Evolutionary conservation across 2,888 invertebrate genomes (phyloP), one percentile per base, ranked within the genome.

Genomic region (Dynastes hyllus): DNA sequence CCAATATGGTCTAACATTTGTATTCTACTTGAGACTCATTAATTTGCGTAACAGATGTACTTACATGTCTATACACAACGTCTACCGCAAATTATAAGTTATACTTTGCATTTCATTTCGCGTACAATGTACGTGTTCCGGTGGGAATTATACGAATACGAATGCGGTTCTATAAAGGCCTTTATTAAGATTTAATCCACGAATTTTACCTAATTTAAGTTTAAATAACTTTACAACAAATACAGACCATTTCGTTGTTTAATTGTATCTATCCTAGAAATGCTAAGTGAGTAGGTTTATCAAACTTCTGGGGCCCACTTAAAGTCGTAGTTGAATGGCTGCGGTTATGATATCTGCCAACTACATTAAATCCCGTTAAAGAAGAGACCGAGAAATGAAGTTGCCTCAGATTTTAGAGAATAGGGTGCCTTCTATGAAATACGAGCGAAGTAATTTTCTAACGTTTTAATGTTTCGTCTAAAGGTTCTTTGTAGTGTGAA

Each of bases 121-220:
- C 22, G 6, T n/a, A 50, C 11, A 16, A 22, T 55, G 22, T 8
- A 55, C 55, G 6, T 3, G 55, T 22, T 58, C 22, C 9, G 22
- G 22, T 5, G 55, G 29, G 27, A 32, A 63, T 45, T 45, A 45
- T 8, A 45, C 8, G 45, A 45, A 45, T 45, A 11, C 8, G 45
- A 11, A 45, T 8, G 45, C 8, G 0, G 63, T 63, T 13, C 29
- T 32, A 29, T 9, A 32, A 8, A 32, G 32, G 5, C 3, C 32
- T 63, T 63, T 32, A 29, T 3, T 13, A 63, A 63, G 63, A 32
- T 29, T 63, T 63, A 63, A 32, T 63, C 32, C 29, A 16, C 63
- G 29, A 63, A 63, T 32, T 63, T 29, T 32, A 63, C 29, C 63
- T 63, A 63, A 63, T 63, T 63, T 63, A 5, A 63, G 29, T 63